These are phyloP conservation scores for Drosophila nr. medialis DNA, from an alignment of 2,888 invertebrate species.

Conservation along the genomic window DNA sequence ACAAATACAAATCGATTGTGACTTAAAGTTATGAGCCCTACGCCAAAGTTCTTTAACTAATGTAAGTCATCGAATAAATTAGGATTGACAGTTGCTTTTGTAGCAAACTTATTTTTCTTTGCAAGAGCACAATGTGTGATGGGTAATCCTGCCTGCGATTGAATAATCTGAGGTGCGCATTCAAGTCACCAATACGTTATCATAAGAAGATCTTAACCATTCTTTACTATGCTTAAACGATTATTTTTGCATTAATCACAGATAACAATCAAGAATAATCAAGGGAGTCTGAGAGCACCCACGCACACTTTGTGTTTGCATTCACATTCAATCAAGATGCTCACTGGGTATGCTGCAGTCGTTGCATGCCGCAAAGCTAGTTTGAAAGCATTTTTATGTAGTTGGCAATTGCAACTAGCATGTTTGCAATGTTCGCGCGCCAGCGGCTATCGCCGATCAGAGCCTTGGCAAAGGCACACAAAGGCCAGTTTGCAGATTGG, in stretches of 20 bases:
- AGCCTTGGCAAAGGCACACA: constrained; percentile 61
- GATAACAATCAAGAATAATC: not conserved
- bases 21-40: not conserved
- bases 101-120: not conserved
- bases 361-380: not conserved
- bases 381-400: constrained; percentile 5
- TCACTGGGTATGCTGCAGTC: constrained; percentile 17
- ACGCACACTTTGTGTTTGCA: not conserved
- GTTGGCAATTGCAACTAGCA: constrained; percentile 37
- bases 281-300: not conserved
- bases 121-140: not conserved
- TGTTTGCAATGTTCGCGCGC: constrained; percentile 32
- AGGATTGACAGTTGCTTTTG: not conserved
- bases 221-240: not conserved
- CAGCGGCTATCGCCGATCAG: constrained; percentile 33
- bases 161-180: not conserved
- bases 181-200: not conserved
- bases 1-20: not conserved
- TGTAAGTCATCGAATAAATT: not conserved
- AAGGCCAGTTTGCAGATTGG: constrained; percentile 64
- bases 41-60: not conserved
- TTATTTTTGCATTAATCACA: not conserved
- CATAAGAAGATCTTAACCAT: not conserved
- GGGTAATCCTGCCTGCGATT: not conserved
- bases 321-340: not conserved